Base-by-base conservation (phyloP, 2,113 vertebrate species). In the Notarius quadriscutis region DNA sequence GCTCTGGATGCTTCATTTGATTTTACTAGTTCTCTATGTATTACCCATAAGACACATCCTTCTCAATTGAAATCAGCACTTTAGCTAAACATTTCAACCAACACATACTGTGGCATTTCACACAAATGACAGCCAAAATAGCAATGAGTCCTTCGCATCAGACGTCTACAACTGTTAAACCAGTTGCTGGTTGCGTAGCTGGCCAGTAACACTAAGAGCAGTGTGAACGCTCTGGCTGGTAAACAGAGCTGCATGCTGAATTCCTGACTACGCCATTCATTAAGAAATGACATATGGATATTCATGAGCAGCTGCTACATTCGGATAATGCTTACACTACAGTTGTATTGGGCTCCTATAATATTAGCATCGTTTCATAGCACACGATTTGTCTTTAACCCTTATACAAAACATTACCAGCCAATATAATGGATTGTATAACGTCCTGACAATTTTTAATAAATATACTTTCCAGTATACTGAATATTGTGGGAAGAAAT, bases 1-100 rank as follows among this genome's bases (percentile, higher is more conserved):
- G 85, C 62, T 84, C 62, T 84, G 7, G 60, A 22, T 81, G 85
- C 89, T 86, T 90, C 86, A 90, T 89, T 90, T 62, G 15, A 55
- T 80, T 84, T 86, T 60, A 84, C 50, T 67, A 41, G 25, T 60
- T 55, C 69, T 79, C 63, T 14, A 9, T 79, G 18, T 80, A 80
- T 67, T 55, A 34, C 75, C 60, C 25, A 63, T 58, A 14, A 20
- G 25, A 85, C n/a, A 57, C 74, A 65, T 78, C 58, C 50, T 63
- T 74, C 27, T 34, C 3, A 69, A 89, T 79, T 90, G 11, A 84
- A 75, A 72, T 87, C 67, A 74, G 27, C 86, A 74, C 11, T 83
- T 82, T 53, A 74, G 86, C 5, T 67, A 20, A 58, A 69, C 14
- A 86, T 81, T 71, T 86, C 2, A 27, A 41, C 51, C 55, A 77